Conservation (phyloP, 2,888 invertebrate genomes). For the Muschampia plurimacula region DNA sequence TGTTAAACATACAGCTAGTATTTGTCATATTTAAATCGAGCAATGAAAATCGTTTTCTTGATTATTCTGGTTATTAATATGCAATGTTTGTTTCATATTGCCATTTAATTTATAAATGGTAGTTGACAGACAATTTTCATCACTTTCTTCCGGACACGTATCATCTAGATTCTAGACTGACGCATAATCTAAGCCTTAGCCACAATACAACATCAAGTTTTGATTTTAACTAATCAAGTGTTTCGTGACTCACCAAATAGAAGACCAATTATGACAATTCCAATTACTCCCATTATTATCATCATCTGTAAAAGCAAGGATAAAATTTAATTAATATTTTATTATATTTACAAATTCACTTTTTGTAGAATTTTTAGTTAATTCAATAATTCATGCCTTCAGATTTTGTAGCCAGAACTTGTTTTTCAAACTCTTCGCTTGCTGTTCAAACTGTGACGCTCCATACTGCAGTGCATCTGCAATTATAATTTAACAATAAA, state of each 20-base stretch:
- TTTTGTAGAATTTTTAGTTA: not conserved
- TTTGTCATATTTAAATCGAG: not conserved
- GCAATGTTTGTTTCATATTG: not conserved
- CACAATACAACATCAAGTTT: conserved; percentile 52
- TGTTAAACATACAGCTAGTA: conserved; percentile 14
- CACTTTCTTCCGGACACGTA: conserved; percentile 10
- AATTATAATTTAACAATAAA: not conserved
- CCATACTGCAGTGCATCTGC: conserved; percentile 96
- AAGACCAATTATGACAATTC: conserved; percentile 92
- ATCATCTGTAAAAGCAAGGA: conserved; percentile 88
- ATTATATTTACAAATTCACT: not conserved
- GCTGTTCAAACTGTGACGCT: conserved; percentile 98
- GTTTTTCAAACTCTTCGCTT: conserved; percentile 97
- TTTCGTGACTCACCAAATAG: conserved; percentile 91
- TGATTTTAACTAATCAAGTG: conserved; percentile 16
- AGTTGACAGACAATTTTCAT: conserved; percentile 9
- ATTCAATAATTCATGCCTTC: conserved; percentile 85
- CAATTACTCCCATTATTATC: conserved; percentile 95
- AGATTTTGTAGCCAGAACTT: conserved; percentile 99
- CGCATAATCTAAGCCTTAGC: conserved; percentile 42
- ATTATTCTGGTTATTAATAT: not conserved
- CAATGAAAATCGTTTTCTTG: conserved; percentile 30
- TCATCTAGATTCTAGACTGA: conserved; percentile 38
- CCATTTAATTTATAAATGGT: not conserved
- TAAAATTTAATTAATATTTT: not conserved